Base-by-base conservation (phyloP, 1,140 invertebrate genomes). In the Ephestia elutella region DNA sequence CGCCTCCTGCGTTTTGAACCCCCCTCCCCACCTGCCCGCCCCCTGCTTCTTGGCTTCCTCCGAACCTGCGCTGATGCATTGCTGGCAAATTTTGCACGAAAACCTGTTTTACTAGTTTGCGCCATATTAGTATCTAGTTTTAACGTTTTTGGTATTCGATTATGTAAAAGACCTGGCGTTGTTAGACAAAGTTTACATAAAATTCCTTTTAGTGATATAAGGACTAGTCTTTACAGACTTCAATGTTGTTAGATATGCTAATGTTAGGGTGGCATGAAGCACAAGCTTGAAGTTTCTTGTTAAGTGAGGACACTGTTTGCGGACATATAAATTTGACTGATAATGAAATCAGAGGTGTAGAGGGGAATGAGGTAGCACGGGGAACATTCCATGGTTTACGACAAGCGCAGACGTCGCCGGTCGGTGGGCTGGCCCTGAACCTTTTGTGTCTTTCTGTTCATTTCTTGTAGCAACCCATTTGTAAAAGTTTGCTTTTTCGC, bases 71-170 rank as follows among this genome's bases (percentile, higher is more conserved):
- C 71, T 80, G 78, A 80, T 85, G 80, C 82, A 85, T 74, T 69
- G 75, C 78, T 78, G 78, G 80, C 75, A 82, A 85, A 85, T 82
- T 84, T 86, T 79, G 80, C 73, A 74, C 73, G 75, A 75, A 82
- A 87, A 87, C 84, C 82, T 76, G 84, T 87, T 87, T 85, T 67
- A 61, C 66, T 66, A 44, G 38, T 44, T 10, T 44, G 15, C 15
- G 13, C 32, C n/a, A 13, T 44, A 15, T 44, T 17, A 44, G n/a
- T 44, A 44, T 35, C 20, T 28, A 50, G 30, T 32, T 32, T 32
- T 11, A 11, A 7, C 30, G 9, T 32, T 7, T 32, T 32, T 32
- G 9, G 30, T 32, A 32, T 32, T 32, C 11, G 30, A 32, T 32
- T 32, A 32, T 8, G 30, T 25, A 25, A 25, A 25, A 25, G 21